Evolutionary conservation across 2,113 vertebrate genomes (phyloP).

Genomic region (Procavia capensis): DNA sequence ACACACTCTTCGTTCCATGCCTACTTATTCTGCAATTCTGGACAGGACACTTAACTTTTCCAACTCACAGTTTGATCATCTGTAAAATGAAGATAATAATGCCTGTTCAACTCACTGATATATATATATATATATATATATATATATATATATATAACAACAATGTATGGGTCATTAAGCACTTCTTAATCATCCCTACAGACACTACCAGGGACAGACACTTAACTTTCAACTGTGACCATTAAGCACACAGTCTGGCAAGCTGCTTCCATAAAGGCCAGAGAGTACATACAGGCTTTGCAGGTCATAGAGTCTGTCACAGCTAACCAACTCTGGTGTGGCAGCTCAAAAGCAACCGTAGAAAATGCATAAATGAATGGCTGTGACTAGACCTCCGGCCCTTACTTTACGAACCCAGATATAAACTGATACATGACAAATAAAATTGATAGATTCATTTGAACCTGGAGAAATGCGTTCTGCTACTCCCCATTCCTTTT

Average conservation of each 20-base stretch:
- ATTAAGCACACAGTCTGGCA: neutral
- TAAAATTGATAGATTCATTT: neutral
- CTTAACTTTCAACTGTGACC: neutral
- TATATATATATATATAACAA: neutral
- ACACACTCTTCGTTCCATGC: neutral
- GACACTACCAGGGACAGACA: neutral
- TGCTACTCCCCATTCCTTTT: neutral
- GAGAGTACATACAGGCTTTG: neutral
- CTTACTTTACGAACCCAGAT: neutral
- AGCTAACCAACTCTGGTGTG: neutral
- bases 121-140: neutral
- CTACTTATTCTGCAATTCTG: neutral
- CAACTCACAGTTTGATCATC: neutral
- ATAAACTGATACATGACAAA: neutral
- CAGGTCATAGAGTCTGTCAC: neutral
- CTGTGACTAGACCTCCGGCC: neutral
- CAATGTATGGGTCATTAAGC: neutral
- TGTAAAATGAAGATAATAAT: neutral
- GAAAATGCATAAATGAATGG: neutral
- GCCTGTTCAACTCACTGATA: neutral
- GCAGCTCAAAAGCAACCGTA: neutral
- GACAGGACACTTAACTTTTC: neutral
- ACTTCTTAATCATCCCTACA: neutral
- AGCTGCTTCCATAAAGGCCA: neutral
- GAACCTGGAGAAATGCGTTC: neutral